phyloP scores from a whole-genome alignment of 2,113 vertebrate species.

The Malurus alboscapulatus region DNA sequence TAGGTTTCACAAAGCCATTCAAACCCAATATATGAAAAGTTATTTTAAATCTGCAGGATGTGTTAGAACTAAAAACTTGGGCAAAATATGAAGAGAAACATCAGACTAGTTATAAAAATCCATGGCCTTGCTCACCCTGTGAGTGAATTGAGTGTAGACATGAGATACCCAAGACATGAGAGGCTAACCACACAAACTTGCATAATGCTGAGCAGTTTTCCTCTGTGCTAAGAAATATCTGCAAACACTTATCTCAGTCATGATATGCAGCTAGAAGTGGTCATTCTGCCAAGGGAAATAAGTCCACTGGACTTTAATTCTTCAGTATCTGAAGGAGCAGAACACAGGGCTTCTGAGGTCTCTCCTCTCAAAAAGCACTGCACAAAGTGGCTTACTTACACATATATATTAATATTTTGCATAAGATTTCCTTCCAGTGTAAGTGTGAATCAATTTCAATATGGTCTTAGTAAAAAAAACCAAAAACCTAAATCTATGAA shows the following conservation, averaged over 20 bases:
- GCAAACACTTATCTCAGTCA: neutral
- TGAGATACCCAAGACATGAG: neutral
- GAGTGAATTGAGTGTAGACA: neutral
- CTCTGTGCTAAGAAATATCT: neutral
- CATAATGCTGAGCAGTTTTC: neutral
- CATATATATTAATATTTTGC: neutral
- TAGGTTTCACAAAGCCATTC: neutral
- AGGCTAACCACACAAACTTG: neutral
- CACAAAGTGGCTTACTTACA: neutral
- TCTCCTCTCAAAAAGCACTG: neutral
- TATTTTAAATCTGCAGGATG: neutral
- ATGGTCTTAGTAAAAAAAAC: neutral
- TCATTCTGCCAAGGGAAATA: neutral
- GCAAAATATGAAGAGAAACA: neutral
- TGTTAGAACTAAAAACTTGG: neutral
- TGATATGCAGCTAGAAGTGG: neutral
- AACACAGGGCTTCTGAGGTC: neutral
- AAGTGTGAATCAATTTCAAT: neutral
- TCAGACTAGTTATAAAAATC: neutral
- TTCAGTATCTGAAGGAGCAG: neutral
- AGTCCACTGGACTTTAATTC: neutral
- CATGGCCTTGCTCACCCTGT: neutral
- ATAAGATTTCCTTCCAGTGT: neutral
- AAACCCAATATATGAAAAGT: neutral
- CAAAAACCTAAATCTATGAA: neutral